A percentile compares a stretch with the other conserved stretches of the same genome.
Conservation (phyloP, 2,888 invertebrate species). For the Hyalella azteca region DNA sequence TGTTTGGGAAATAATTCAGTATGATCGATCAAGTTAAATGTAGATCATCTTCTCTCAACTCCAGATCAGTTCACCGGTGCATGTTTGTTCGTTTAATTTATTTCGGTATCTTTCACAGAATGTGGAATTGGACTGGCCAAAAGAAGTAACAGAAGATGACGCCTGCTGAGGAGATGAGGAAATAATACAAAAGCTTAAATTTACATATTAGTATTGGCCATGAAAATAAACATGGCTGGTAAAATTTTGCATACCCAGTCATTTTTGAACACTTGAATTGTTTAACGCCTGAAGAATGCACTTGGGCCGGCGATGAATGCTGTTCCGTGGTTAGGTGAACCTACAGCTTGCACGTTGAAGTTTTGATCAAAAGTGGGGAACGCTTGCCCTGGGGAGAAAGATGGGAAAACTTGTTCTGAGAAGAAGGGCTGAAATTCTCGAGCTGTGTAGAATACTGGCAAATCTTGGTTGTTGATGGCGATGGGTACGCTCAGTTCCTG, state of each 20-base stretch:
- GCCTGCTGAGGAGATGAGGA: no score
- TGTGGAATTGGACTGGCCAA: constrained; percentile 18
- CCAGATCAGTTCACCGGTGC: no score
- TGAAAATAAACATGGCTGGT: no score
- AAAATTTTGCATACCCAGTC: no score
- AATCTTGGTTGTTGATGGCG: not conserved
- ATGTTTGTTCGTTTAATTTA: not conserved
- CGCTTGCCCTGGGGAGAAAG: not conserved
- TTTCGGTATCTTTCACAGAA: not conserved
- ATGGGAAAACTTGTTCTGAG: not conserved
- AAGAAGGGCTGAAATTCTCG: not conserved
- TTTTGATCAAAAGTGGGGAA: not conserved
- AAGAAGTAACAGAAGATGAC: no score
- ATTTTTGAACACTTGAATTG: no score
- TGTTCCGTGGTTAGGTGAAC: not conserved
- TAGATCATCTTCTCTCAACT: no score
- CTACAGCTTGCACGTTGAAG: not conserved
- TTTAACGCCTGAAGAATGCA: not conserved
- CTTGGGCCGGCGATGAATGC: not conserved
- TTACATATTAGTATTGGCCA: no score
- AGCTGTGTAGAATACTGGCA: not conserved
- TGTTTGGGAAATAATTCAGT: no score
- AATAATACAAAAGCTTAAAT: no score
- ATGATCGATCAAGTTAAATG: no score
- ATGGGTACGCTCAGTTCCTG: constrained; percentile 2